These are phyloP conservation scores for Lasius fuliginosus DNA, from an alignment of 2,888 invertebrate genomes.

Conservation along the genomic window DNA sequence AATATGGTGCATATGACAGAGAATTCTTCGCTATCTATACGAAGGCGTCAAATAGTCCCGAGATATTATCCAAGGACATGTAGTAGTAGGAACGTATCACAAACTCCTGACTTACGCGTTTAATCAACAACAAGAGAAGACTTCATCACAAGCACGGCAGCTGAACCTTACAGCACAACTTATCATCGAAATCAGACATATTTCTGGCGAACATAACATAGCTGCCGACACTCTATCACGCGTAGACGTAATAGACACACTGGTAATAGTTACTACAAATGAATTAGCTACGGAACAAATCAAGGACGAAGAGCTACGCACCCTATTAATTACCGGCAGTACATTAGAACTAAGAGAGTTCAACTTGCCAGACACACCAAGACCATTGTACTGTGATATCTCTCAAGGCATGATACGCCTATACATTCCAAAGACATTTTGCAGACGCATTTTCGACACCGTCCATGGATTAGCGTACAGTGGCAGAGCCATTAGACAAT, in stretches of 20 bases:
- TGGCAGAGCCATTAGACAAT: neutral
- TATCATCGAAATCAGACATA: neutral
- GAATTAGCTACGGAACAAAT: neutral
- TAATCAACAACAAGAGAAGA: neutral
- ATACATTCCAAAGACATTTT: neutral
- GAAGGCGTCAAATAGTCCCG: neutral
- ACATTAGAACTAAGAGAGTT: neutral
- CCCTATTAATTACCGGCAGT: neutral
- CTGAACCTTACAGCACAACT: neutral
- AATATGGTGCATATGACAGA: conserved; percentile 16
- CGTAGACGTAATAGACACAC: neutral
- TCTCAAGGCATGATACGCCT: neutral
- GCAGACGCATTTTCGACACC: neutral
- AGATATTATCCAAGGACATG: neutral
- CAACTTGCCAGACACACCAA: neutral
- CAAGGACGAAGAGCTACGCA: neutral
- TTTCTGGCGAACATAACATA: neutral
- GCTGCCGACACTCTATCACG: neutral
- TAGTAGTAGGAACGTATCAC: conserved; percentile 6
- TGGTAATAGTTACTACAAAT: neutral
- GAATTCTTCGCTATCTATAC: neutral
- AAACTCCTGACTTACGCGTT: neutral
- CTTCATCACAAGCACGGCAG: neutral
- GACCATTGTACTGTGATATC: neutral
- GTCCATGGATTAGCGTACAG: neutral